phyloP scores from a whole-genome alignment of 2,797 vertebrate genomes.

The Aselliscus stoliczkanus region DNA sequence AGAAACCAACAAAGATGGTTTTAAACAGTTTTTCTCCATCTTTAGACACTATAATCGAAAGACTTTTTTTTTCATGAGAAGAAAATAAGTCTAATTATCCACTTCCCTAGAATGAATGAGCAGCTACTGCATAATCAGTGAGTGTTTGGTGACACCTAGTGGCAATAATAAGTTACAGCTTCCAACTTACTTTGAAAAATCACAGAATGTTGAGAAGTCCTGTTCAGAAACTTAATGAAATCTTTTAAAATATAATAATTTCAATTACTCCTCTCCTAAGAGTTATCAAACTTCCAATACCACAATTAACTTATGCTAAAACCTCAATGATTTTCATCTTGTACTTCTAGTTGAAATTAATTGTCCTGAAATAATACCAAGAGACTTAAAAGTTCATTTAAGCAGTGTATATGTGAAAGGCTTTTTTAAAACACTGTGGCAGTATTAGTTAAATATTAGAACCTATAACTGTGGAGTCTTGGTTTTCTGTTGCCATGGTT shows the following conservation, averaged over 20 bases:
- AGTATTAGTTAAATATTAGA: neutral
- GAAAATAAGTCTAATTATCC: neutral
- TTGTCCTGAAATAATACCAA: neutral
- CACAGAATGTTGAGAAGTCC: neutral
- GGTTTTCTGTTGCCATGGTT: neutral
- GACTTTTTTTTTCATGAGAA: neutral
- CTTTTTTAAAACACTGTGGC: neutral
- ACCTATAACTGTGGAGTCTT: neutral
- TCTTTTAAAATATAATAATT: neutral
- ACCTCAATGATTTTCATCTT: neutral
- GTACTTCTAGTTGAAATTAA: neutral
- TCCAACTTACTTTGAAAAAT: neutral
- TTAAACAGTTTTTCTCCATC: neutral
- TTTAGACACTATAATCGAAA: neutral
- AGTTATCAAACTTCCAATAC: neutral
- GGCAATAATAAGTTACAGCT: slow-evolving; percentile 2
- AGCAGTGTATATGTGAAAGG: neutral
- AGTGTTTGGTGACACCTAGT: slow-evolving; percentile 79
- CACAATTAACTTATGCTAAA: neutral
- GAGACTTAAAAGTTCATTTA: neutral
- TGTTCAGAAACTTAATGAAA: slow-evolving; percentile 2
- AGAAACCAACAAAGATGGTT: neutral
- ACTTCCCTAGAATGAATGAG: neutral
- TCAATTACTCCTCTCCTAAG: neutral
- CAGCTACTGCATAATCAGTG: neutral